Base-by-base conservation (phyloP, 2,113 vertebrate species). In the Sphaerodactylus townsendi region DNA sequence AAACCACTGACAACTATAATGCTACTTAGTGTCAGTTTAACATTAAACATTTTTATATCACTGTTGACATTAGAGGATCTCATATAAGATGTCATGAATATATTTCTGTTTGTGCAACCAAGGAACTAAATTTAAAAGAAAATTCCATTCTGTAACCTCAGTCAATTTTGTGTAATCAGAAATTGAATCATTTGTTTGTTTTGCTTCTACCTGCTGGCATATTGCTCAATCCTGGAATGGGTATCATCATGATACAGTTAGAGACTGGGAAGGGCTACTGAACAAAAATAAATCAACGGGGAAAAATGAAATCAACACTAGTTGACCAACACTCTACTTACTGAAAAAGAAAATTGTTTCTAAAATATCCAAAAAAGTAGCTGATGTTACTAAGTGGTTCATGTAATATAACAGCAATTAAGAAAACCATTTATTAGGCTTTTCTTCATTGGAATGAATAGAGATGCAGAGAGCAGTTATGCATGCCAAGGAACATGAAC, bases 191-290 rank as follows among this genome's bases (percentile, higher is more conserved):
- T 39, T 5, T 19, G 19, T 5, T 23, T 28, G 10, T 62, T 5
- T 1, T 5, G 25, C 37, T 35, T 88, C 95, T 97, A 99, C 99
- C 99, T 98, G 87, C 95, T 99, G 92, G 98, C 98, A 53, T 97
- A 99, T 75, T 99, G 98, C 88, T 98, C 98, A 96, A 99, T 99
- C 93, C 98, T 96, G 90, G 98, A 98, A 95, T 99, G 98, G 81
- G 98, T 99, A 92, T 99, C 98, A 81, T 99, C 98, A 80, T 99
- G 98, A 93, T 98, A 98, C 84, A 98, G 95, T 92, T 98, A 97
- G 98, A 91, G 98, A 98, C 88, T 97, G 98, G 53, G 97, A 96
- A 76, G 98, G 97, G 93, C 98, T 99, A 86, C 30, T 81, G 88
- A 90, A 91, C 85, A n/a, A 91, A 91, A 91, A 92, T 1, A 71